Evolutionary conservation across 1,140 invertebrate genomes (phyloP), one percentile per base, ranked within the genome.

Genomic region (Trichogramma pretiosum): DNA sequence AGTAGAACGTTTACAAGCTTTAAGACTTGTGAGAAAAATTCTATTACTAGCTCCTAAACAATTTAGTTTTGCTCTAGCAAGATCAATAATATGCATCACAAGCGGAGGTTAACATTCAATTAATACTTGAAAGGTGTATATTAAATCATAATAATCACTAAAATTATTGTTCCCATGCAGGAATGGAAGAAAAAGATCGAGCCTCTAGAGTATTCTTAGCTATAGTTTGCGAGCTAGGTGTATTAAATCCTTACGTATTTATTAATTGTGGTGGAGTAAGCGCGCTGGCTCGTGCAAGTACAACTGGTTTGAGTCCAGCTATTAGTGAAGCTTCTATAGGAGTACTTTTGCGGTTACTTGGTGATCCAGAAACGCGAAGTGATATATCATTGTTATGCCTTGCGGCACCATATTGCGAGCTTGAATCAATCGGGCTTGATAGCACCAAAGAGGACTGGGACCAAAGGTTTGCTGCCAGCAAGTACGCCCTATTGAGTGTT

Each of bases 361-460:
- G 93, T 65, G 81, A 83, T 67, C 91, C 91, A 0, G 72, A 79
- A n/a, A 89, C 88, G 1, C 74, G 93, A 36, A 82, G 84, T 28
- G 80, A 77, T 13, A 77, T 91, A 4, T 84, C 89, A 58, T 69
- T 94, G n/a, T 74, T 89, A 56, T 84, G 81, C 61, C 73, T 96
- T 3, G 83, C 92, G 33, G 89, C 90, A 2, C 89, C 92, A 3
- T 94, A 93, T 58, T 94, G 90, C 57, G 93, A 96, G 72, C 84
- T 90, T 57, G 87, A 93, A 60, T 87, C 77, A 65, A 80, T 64
- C 65, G 79, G 56, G 65, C 75, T 53, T 68, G 79, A 56, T 68
- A 74, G 71, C 72, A 76, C 61, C 60, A 78, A 62, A 74, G 88
- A 92, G 53, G 88, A 90, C 53, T 76, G 83, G 36, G 86, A 92